phyloP scores from a whole-genome alignment of 2,888 invertebrate genomes.

The Spodoptera littoralis region DNA sequence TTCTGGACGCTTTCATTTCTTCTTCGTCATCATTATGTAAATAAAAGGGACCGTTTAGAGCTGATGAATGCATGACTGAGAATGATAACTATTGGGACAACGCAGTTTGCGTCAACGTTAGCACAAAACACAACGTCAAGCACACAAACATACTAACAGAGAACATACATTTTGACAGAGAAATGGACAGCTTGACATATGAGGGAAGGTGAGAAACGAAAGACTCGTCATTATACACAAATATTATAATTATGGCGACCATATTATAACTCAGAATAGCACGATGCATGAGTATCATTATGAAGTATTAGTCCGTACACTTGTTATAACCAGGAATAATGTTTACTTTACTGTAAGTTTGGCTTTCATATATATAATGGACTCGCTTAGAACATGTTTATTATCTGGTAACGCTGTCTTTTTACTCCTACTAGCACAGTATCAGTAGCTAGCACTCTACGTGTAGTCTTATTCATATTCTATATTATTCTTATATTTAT shows the following conservation, averaged over 20 bases:
- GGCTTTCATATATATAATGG: constrained; percentile 2
- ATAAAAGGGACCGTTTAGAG: constrained; percentile 2
- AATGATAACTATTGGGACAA: constrained; percentile 16
- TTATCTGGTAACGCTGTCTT: constrained; percentile 30
- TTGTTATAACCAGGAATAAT: constrained; percentile 40
- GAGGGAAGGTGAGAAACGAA: constrained; percentile 74
- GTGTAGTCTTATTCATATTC: constrained; percentile 20
- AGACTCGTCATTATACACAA: constrained; percentile 44
- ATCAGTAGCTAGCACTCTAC: constrained; percentile 48
- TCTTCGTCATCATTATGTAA: constrained; percentile 4
- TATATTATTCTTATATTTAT: constrained; percentile 8
- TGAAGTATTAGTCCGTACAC: constrained; percentile 26
- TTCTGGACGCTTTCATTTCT: constrained; percentile 1
- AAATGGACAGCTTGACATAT: constrained; percentile 76
- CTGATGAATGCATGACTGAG: constrained; percentile 36
- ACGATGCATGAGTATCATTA: constrained; percentile 72
- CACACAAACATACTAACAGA: constrained; percentile 65
- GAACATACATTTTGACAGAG: constrained; percentile 79
- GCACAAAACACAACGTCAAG: constrained; percentile 47
- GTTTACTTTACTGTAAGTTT: constrained; percentile 32
- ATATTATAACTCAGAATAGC: constrained; percentile 53
- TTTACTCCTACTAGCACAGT: constrained; percentile 46
- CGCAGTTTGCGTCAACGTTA: constrained; percentile 29
- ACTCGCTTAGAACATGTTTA: constrained; percentile 31
- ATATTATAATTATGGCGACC: constrained; percentile 33